These are phyloP conservation scores for Lepidonotus clava DNA, from an alignment of 2,888 invertebrate genomes.

Conservation along the genomic window DNA sequence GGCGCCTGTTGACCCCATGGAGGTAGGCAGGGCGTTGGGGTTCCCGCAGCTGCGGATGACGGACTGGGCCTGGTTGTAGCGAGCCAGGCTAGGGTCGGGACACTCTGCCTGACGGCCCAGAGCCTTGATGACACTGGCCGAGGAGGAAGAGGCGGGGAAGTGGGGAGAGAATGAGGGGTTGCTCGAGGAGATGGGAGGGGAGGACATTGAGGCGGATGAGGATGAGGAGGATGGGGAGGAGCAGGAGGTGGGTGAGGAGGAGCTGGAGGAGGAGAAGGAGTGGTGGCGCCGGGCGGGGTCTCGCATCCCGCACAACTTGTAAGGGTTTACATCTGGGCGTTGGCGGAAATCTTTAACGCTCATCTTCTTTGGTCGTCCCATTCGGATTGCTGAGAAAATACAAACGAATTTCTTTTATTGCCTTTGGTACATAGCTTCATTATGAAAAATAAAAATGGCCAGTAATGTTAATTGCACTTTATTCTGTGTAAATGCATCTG, in stretches of 20 bases:
- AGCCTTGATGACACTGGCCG: slow-evolving; percentile 3
- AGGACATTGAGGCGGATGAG: not conserved
- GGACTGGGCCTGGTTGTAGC: not conserved
- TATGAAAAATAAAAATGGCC: not conserved
- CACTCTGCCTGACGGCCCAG: not conserved
- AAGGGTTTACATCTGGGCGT: not conserved
- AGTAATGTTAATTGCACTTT: no score
- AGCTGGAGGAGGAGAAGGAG: not conserved
- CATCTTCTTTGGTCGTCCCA: slow-evolving; percentile 64
- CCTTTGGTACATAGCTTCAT: not conserved
- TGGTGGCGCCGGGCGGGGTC: not conserved
- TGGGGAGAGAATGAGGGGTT: no score
- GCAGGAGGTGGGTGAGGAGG: not conserved
- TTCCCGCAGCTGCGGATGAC: slow-evolving; percentile 37
- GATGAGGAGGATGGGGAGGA: not conserved
- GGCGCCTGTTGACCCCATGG: not conserved
- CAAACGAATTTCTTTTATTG: not conserved
- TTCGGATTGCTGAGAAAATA: slow-evolving; percentile 61
- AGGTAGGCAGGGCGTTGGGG: not conserved
- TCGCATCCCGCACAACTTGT: not conserved
- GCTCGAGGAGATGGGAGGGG: not conserved
- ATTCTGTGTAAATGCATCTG: no score
- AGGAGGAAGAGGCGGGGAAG: not conserved
- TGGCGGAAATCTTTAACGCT: not conserved
- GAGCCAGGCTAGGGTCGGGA: no score